Base-by-base conservation (phyloP, 92 coral and sea anemone genomes). In the Parazoanthus atlanticus region DNA sequence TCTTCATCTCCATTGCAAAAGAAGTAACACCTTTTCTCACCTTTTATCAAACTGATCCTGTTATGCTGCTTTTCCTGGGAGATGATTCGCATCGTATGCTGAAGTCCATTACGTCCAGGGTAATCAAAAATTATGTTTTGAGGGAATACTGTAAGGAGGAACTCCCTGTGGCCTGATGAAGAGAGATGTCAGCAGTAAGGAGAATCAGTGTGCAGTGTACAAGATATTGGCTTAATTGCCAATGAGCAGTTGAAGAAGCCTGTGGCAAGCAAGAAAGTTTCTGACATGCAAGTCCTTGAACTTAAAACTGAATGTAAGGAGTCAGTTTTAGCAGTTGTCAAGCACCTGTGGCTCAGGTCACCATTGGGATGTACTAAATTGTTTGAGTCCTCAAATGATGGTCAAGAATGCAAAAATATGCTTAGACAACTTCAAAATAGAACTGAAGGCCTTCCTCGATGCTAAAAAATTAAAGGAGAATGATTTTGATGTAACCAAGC, bases 281-380 rank as follows among this genome's bases (percentile, higher is more conserved):
- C 89, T 74, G 82, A 46, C 71, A 86, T 13, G 84, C 89, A 86
- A 86, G 89, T 75, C 7, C 28, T 70, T 43, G 88, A 40, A 79
- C 79, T 80, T 16, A 71, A 80, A 81, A 81, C 79, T 46, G 90
- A 80, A 70, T 88, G 90, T 43, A 88, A 88, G 31, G 88, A 88
- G 90, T n/a, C 90, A 41, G 3, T 80, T 23, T 86, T 75, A 47
- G 74, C 10, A 74, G 23, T 46, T 49, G 30, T 86, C 25, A 86
- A 32, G 25, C 56, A 28, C 17, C 81, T 86, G 34, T 86, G 67
- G 89, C 89, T 40, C 3, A 40, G 17, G 89, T 86, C 89, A 30
- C 89, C 89, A 43, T 86, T 86, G 89, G 29, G 46, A 25, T 46
- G 85, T 76, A 17, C 38, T 49, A 16, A 11, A 81, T 33, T 40